A percentile compares a stretch with the other conserved stretches of the same genome.
Evolutionary conservation across 1,140 invertebrate genomes (phyloP).

Genomic region (Bombus confusus): DNA sequence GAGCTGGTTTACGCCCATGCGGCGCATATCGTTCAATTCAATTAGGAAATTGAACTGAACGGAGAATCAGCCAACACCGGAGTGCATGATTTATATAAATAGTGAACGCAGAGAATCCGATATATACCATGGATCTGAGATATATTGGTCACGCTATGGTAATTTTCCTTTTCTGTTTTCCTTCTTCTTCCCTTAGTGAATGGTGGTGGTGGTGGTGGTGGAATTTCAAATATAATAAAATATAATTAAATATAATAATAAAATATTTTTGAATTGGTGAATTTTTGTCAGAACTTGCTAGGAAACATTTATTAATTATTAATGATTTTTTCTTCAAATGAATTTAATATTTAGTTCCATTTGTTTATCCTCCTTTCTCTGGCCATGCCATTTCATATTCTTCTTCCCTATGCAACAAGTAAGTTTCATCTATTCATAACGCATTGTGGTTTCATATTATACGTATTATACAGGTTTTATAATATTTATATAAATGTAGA

Average conservation of each 20-base stretch:
- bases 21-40: constrained; percentile 69
- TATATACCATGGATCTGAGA: background rate
- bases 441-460: background rate
- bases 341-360: background rate
- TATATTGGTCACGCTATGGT: background rate
- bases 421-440: background rate
- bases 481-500: background rate
- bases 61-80: constrained; percentile 36
- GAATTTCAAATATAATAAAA: background rate
- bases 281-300: background rate
- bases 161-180: background rate
- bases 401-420: background rate
- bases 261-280: background rate
- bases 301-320: background rate
- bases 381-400: background rate
- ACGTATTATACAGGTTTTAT: background rate
- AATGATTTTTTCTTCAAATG: background rate
- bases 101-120: background rate
- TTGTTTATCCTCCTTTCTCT: background rate
- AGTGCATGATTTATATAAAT: constrained; percentile 54
- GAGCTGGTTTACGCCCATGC: constrained; percentile 49
- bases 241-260: background rate
- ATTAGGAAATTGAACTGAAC: constrained; percentile 80
- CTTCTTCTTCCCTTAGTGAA: background rate
- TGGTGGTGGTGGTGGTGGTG: background rate